phyloP scores from a whole-genome alignment of 2,888 invertebrate genomes.

The Corythucha ciliata region DNA sequence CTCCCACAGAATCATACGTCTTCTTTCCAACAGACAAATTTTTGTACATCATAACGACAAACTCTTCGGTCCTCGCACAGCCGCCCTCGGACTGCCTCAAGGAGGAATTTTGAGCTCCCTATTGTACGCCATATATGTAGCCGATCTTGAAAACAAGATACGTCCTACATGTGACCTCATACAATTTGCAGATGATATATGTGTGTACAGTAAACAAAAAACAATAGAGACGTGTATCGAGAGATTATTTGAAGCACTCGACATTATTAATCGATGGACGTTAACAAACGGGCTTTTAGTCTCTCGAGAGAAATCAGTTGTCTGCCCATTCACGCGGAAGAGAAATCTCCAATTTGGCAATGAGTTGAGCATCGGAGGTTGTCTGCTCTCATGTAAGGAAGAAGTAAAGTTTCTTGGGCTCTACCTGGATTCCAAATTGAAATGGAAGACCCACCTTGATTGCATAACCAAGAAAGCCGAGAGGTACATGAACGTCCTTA shows the following conservation, averaged over 20 bases:
- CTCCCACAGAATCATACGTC: not conserved
- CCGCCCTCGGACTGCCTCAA: conserved; percentile 2
- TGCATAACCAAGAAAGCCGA: not conserved
- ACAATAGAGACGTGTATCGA: too few species aligned
- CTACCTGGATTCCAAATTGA: not conserved
- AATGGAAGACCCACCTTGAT: not conserved
- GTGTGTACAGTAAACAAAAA: too few species aligned
- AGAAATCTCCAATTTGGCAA: not conserved
- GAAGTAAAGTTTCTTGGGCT: not conserved
- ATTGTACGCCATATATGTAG: not conserved
- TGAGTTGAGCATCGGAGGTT: too few species aligned
- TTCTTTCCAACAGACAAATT: conserved; percentile 1
- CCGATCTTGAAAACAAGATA: not conserved
- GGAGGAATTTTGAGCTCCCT: not conserved
- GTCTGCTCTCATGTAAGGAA: not conserved
- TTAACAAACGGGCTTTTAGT: not conserved
- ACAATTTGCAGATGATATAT: conserved; percentile 1
- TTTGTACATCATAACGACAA: not conserved
- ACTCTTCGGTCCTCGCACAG: not conserved
- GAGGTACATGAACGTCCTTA: not conserved
- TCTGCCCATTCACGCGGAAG: not conserved
- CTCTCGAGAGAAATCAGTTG: not conserved
- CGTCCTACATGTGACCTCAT: not conserved
- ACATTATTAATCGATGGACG: too few species aligned
- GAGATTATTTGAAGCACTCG: too few species aligned